A percentile compares a stretch with the other conserved stretches of the same genome.
Conservation (phyloP, 2,888 invertebrate species). For the Dendrolimus pini region DNA sequence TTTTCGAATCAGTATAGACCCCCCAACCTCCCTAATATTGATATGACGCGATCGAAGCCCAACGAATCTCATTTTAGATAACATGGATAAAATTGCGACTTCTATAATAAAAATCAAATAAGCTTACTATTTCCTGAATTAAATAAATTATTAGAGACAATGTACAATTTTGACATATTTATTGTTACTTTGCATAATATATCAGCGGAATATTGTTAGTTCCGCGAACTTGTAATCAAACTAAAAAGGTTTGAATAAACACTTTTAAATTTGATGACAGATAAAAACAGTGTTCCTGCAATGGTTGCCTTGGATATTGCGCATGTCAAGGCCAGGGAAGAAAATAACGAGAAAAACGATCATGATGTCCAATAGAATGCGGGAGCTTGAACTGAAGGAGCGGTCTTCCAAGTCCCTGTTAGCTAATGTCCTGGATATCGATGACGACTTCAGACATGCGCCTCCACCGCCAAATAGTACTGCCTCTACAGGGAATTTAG, state of each 20-base stretch:
- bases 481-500: slow-evolving; percentile 79
- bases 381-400: slow-evolving; percentile 94
- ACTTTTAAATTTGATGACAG: slow-evolving; percentile 61
- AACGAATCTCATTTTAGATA: no score
- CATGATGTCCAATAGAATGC: slow-evolving; percentile 93
- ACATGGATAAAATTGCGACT: no score
- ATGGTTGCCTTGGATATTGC: slow-evolving; percentile 97
- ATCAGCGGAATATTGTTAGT: no score
- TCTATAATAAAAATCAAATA: no score
- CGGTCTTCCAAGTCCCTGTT: slow-evolving; percentile 94
- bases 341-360: slow-evolving; percentile 94
- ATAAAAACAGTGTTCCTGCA: slow-evolving; percentile 96
- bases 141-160: no score
- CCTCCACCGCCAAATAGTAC: slow-evolving; percentile 79
- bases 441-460: slow-evolving; percentile 93
- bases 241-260: no score
- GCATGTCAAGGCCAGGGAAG: slow-evolving; percentile 97
- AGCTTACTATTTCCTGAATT: no score
- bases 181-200: no score
- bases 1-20: slow-evolving; percentile 3
- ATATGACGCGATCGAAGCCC: no score
- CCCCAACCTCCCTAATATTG: slow-evolving; percentile 2
- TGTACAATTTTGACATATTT: no score
- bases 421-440: slow-evolving; percentile 96
- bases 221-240: no score